phyloP scores from a whole-genome alignment of 2,113 vertebrate genomes.

The Loxodonta africana region DNA sequence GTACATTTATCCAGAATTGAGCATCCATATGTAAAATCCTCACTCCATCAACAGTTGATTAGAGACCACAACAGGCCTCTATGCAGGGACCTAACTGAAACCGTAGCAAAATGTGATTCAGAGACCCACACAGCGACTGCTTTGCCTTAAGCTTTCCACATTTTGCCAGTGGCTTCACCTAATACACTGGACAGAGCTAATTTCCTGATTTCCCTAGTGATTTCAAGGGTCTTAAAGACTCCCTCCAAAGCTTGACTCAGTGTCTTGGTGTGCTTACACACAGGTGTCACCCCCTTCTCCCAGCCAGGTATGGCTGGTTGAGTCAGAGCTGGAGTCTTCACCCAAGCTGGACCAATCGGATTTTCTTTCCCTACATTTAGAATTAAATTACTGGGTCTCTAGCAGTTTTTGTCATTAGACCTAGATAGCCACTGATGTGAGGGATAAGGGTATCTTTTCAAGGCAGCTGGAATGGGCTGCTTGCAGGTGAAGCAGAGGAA shows the following conservation, averaged over 20 bases:
- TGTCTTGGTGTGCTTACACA: not conserved
- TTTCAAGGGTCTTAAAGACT: not conserved
- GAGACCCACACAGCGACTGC: not conserved
- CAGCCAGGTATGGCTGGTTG: not conserved
- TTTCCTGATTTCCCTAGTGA: not conserved
- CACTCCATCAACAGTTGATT: not conserved
- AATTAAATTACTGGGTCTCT: not conserved
- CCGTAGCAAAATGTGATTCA: not conserved
- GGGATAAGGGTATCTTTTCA: not conserved
- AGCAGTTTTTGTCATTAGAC: not conserved
- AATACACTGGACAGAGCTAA: not conserved
- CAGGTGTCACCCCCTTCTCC: rapidly evolving
- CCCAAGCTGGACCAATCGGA: not conserved
- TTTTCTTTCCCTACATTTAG: not conserved
- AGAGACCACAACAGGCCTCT: not conserved
- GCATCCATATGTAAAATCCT: not conserved
- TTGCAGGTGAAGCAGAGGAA: not conserved
- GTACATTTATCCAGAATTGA: not conserved
- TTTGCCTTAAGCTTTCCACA: not conserved
- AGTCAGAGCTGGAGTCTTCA: not conserved
- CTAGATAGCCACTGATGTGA: not conserved
- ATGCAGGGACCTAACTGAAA: not conserved
- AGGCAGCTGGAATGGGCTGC: not conserved
- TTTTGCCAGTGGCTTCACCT: not conserved
- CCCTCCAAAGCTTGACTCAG: not conserved